phyloP scores from a whole-genome alignment of 2,113 vertebrate genomes.

The Cheilinus undulatus region DNA sequence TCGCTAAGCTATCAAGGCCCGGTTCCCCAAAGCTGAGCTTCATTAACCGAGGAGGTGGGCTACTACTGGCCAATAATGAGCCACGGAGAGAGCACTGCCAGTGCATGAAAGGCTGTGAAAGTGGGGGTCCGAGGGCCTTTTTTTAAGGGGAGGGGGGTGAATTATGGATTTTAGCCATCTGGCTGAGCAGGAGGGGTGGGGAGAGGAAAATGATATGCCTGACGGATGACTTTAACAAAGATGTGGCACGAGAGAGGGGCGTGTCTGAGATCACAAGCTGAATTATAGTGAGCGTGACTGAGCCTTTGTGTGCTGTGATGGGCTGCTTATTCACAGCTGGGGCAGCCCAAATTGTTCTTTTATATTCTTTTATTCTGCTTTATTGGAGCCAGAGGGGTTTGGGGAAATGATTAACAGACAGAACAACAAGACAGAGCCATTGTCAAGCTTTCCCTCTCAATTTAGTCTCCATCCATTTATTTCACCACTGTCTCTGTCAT shows the following conservation, averaged over 20 bases:
- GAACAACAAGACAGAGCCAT: conserved; percentile 74
- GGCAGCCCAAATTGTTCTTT: conserved; percentile 88
- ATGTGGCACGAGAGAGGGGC: conserved; percentile 87
- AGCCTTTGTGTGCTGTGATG: conserved; percentile 88
- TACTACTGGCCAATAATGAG: conserved; percentile 88
- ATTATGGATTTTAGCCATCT: conserved; percentile 99
- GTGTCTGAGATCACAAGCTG: conserved; percentile 90
- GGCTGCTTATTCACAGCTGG: conserved; percentile 86
- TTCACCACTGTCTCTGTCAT: conserved; percentile 52
- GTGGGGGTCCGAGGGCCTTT: conserved; percentile 42
- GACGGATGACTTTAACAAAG: conserved; percentile 91
- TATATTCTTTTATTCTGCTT: conserved; percentile 86
- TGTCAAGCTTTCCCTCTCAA: conserved; percentile 78
- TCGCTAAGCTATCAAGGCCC: conserved; percentile 87
- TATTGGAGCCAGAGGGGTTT: conserved; percentile 86
- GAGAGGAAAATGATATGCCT: conserved; percentile 77
- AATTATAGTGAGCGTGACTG: conserved; percentile 86
- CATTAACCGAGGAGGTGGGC: conserved; percentile 89
- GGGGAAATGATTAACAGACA: conserved; percentile 83
- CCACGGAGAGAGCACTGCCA: conserved; percentile 74
- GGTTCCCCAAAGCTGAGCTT: conserved; percentile 92
- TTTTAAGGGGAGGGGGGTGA: conserved; percentile 77
- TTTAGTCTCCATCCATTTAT: conserved; percentile 78
- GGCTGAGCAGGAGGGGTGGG: conserved; percentile 76
- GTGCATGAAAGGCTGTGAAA: conserved; percentile 58